These are phyloP conservation scores for Aporophyla lueneburgensis DNA, from an alignment of 2,888 invertebrate genomes.

Conservation along the genomic window DNA sequence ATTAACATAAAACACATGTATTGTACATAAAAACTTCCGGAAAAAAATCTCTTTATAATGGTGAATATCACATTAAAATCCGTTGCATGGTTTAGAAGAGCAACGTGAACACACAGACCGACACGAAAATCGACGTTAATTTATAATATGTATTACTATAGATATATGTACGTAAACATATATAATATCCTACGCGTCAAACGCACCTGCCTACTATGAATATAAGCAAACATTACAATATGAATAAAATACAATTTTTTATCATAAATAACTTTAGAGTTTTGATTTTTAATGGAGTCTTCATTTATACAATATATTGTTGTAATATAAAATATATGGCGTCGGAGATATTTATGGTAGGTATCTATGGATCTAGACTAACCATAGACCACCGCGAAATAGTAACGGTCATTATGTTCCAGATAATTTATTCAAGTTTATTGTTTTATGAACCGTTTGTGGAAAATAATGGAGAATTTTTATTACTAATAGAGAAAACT, in stretches of 20 bases:
- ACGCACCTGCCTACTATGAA: constrained; percentile 60
- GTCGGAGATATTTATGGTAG: constrained; percentile 42
- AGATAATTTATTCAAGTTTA: constrained; percentile 24
- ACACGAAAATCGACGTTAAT: not conserved
- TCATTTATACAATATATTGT: constrained; percentile 25
- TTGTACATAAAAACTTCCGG: not conserved
- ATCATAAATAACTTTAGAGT: constrained; percentile 51
- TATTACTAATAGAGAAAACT: constrained; percentile 6
- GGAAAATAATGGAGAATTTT: constrained; percentile 13
- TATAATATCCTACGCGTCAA: constrained; percentile 43
- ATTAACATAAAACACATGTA: too few species aligned
- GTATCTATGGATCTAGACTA: constrained; percentile 36
- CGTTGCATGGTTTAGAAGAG: not conserved
- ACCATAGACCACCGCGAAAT: not conserved
- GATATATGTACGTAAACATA: not conserved
- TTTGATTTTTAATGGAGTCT: constrained; percentile 53
- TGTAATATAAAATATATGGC: constrained; percentile 41
- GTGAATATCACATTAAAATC: not conserved
- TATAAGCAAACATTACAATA: constrained; percentile 59
- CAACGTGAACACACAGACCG: not conserved
- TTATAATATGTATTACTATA: not conserved
- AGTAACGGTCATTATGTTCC: constrained; percentile 14
- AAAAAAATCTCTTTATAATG: not conserved
- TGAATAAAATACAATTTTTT: constrained; percentile 52
- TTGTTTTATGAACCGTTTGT: constrained; percentile 23